These are phyloP conservation scores for Chiridota heheva DNA, from an alignment of 35 echinoderm and acorn worm genomes.

Conservation along the genomic window DNA sequence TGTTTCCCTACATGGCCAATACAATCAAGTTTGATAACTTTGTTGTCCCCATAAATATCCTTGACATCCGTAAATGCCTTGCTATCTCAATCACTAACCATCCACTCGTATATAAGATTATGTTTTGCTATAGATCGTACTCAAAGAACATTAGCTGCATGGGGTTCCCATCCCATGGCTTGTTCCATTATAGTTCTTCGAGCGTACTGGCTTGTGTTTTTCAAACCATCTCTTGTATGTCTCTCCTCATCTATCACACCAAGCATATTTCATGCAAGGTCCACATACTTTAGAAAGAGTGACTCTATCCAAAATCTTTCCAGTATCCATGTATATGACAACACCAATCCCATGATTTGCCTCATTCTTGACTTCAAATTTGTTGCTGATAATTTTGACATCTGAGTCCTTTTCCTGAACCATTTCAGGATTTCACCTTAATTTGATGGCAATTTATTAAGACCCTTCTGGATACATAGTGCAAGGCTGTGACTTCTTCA, in stretches of 20 bases:
- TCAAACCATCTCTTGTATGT: neutral
- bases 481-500: slow-evolving; percentile 14
- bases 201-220: neutral
- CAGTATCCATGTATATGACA: slow-evolving; percentile 40
- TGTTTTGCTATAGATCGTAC: neutral
- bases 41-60: neutral
- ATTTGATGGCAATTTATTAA: slow-evolving; percentile 31
- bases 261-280: no score
- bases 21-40: slow-evolving; percentile 43
- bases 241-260: neutral
- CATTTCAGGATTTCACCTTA: slow-evolving; percentile 9
- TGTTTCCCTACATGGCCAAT: slow-evolving; percentile 29
- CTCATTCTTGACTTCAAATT: no score
- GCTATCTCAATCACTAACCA: slow-evolving; percentile 43
- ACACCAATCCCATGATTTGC: slow-evolving; percentile 49
- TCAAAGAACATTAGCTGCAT: neutral
- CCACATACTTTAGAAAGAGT: slow-evolving; percentile 35
- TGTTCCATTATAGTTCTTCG: neutral
- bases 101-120: slow-evolving; percentile 26
- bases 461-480: slow-evolving; percentile 17
- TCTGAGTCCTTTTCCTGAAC: slow-evolving; percentile 25
- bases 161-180: slow-evolving; percentile 11
- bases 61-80: slow-evolving; percentile 13
- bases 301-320: slow-evolving; percentile 20
- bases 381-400: no score